Evolutionary conservation across 2,888 invertebrate species (phyloP), one percentile per base, ranked within the genome.

Genomic region (Drosophila kuntzei): DNA sequence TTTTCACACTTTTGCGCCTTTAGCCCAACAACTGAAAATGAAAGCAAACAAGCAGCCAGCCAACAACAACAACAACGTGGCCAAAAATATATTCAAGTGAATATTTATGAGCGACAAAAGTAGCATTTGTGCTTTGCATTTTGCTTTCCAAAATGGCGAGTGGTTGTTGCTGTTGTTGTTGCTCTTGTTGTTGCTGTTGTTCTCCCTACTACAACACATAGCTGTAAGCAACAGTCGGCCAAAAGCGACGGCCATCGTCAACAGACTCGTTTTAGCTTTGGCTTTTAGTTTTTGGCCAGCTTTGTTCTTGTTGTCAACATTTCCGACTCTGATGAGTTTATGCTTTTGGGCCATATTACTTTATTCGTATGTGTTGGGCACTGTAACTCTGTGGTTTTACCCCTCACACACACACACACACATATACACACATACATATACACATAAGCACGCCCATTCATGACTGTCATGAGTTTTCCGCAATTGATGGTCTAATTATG

Each of bases 401-500:
- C 46, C 27, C 64, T 34, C 58, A 57, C 62, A 74, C 75, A 76
- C 67, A 61, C 9, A 69, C 77, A 60, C 62, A 65, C 27, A 69
- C 75, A 61, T 58, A 54, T 60, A 70, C 71, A 76, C 66, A 59
- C 4, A 68, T 76, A 63, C 60, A 64, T 53, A 55, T 58, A 76
- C 70, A 75, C 65, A 62, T 18, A 67, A 72, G 64, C 61, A 60
- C 66, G 62, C 61, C 69, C 87, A 86, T 87, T 86, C 87, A 80
- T 84, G 89, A 79, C 85, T 81, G 89, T 87, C 86, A 89, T 90
- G 91, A 89, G 90, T 89, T 89, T 87, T 80, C 83, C 87, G 82
- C 90, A 91, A 91, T 90, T 91, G 90, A 91, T 91, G 91, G 90
- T 91, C 89, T 90, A 90, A 91, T 91, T 91, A 91, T 89, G 89